A percentile compares a stretch with the other conserved stretches of the same genome.
These are phyloP conservation scores for Xenentodon cancila DNA, from an alignment of 2,797 vertebrate genomes.

Conservation along the genomic window DNA sequence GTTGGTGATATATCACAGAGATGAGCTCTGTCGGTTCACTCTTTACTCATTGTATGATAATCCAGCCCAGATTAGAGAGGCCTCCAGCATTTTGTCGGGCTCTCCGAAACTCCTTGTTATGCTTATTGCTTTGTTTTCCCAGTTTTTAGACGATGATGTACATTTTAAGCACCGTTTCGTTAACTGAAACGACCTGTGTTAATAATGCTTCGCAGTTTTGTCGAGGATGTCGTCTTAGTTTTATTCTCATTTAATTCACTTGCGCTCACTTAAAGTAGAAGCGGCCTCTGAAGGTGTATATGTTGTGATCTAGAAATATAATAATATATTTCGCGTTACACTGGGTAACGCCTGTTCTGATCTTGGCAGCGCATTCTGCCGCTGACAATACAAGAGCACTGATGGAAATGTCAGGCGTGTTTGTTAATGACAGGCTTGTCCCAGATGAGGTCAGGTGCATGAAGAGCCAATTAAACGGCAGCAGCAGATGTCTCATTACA, in stretches of 20 bases:
- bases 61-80: constrained; percentile 48
- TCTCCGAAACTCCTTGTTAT: constrained; percentile 11
- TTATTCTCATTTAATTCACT: too few species aligned
- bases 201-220: too few species aligned
- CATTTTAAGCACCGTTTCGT: too few species aligned
- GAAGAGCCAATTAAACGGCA: constrained; percentile 46
- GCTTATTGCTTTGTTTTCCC: neutral
- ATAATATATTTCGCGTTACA: constrained; percentile 14
- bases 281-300: neutral
- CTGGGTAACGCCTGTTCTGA: constrained; percentile 11
- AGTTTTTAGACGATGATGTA: neutral
- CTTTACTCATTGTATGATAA: constrained; percentile 55
- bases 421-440: constrained; percentile 55
- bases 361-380: constrained; percentile 20
- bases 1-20: constrained; percentile 67
- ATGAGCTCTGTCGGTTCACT: constrained; percentile 68
- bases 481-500: constrained; percentile 17
- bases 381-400: constrained; percentile 40
- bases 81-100: constrained; percentile 27
- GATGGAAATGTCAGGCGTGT: constrained; percentile 62
- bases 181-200: too few species aligned
- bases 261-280: neutral
- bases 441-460: constrained; percentile 44
- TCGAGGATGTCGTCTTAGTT: too few species aligned
- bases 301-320: neutral